Evolutionary conservation across 1,140 invertebrate species (phyloP).

Genomic region (Bilobella aurantiaca): DNA sequence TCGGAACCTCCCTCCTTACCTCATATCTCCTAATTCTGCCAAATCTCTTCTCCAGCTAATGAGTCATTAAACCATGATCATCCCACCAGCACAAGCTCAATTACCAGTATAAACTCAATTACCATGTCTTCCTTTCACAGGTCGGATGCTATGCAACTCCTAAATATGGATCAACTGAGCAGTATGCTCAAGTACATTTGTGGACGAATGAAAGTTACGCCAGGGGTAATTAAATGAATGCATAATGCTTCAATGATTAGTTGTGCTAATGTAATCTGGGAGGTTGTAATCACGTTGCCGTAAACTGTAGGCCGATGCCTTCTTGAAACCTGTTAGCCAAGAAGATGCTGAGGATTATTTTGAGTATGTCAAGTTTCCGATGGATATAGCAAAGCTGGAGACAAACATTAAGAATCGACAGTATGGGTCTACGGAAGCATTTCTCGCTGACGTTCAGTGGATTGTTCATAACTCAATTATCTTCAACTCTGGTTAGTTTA

Average conservation of each 20-base stretch:
- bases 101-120: neutral
- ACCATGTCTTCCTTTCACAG: constrained; percentile 37
- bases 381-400: constrained; percentile 66
- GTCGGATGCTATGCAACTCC: constrained; percentile 58
- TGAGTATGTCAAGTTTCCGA: constrained; percentile 39
- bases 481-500: constrained; percentile 80
- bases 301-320: constrained; percentile 27
- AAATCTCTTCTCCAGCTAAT: no score
- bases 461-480: constrained; percentile 83
- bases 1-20: no score
- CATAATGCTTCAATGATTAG: neutral
- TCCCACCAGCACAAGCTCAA: no score
- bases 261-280: neutral
- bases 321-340: constrained; percentile 28
- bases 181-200: constrained; percentile 63
- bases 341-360: constrained; percentile 29
- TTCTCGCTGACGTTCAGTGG: constrained; percentile 81
- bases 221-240: constrained; percentile 50
- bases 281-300: neutral
- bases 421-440: constrained; percentile 83
- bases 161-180: constrained; percentile 60
- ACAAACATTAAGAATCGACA: constrained; percentile 62
- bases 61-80: no score
- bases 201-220: constrained; percentile 57
- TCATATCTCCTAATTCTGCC: no score